These are phyloP conservation scores for Drosophila saltans DNA, from an alignment of 1,140 invertebrate species.

Conservation along the genomic window DNA sequence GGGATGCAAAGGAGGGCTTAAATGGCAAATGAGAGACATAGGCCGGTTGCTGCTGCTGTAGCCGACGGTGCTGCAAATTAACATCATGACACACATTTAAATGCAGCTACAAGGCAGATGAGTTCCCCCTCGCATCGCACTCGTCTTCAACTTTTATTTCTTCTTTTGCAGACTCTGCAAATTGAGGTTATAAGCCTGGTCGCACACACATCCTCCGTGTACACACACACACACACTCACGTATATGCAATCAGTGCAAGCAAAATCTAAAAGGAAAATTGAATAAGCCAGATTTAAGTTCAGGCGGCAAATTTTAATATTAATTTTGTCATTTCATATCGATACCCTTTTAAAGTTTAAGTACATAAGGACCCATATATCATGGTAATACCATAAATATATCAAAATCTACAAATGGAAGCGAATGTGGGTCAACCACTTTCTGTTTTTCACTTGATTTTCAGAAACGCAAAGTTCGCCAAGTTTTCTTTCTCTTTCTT, in stretches of 20 bases:
- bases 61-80: constrained; percentile 64
- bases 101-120: constrained; percentile 38
- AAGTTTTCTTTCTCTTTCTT: not conserved
- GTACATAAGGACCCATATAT: too few species aligned
- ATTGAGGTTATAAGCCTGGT: constrained; percentile 64
- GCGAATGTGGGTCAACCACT: constrained; percentile 7
- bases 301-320: not conserved
- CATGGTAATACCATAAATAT: not conserved
- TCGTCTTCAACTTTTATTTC: constrained; percentile 1
- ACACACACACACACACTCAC: constrained; percentile 2
- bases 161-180: constrained; percentile 30
- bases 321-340: too few species aligned
- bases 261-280: not conserved
- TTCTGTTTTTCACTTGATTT: constrained; percentile 4
- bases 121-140: not conserved
- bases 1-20: not conserved
- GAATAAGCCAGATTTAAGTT: not conserved
- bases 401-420: not conserved
- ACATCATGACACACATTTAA: constrained; percentile 78
- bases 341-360: too few species aligned
- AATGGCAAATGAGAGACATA: not conserved
- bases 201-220: constrained; percentile 23
- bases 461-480: constrained; percentile 2
- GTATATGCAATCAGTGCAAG: not conserved
- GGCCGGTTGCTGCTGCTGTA: constrained; percentile 2